Evolutionary conservation across 2,797 vertebrate genomes (phyloP), one percentile per base, ranked within the genome.

Genomic region (Apogon talboti): DNA sequence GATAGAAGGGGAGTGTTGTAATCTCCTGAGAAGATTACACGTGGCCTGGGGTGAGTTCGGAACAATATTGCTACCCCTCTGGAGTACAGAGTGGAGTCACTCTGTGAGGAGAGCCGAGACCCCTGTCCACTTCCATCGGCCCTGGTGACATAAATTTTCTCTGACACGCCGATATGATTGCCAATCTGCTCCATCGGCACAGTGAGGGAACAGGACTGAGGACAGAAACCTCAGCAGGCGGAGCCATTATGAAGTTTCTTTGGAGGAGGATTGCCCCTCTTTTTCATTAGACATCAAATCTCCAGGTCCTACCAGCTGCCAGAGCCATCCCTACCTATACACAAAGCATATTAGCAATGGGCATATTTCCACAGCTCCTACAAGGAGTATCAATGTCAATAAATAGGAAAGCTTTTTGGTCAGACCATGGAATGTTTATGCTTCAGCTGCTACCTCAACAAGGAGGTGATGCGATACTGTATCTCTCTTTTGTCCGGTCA

Each of bases 11-110:
- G 76, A 76, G 74, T 59, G 65, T 74, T 86, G 84, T 89, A 90
- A 91, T 91, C 85, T 90, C 79, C 82, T 77, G 83, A 89, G 87
- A 89, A 91, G 87, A 92, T 93, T 91, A 86, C 89, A 86, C 51
- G 35, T 84, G 84, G 88, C 87, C 85, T 21, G 47, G 76, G 87
- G 87, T 83, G 87, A 81, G 76, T 79, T 76, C 15, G 50, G 81
- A 85, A 90, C 85, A 89, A 89, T 91, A 91, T 89, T 90, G 77
- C 84, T 48, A 53, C 82, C 86, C 79, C 43, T 80, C 71, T 64
- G 78, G 77, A 86, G 82, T 80, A 67, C 72, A 70, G 87, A 87
- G 84, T 71, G 78, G 79, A 87, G 84, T 89, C 79, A 66, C 71
- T 77, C 78, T 61, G 71, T 52, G 75, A 90, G 74, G 65, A 58